Conservation (phyloP, 2,888 invertebrate genomes). For the Lymantria dispar region DNA sequence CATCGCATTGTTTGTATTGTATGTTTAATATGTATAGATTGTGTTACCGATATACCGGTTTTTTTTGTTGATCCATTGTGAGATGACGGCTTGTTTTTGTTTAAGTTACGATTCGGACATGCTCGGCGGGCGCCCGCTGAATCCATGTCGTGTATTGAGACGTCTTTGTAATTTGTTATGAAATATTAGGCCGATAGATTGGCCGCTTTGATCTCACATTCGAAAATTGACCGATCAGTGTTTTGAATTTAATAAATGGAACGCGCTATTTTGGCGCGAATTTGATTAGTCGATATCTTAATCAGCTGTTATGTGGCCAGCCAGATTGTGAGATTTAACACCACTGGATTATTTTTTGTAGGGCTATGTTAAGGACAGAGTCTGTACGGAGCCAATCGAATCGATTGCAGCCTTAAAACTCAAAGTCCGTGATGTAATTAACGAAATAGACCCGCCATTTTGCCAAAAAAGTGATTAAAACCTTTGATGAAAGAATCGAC, state of each 20-base stretch:
- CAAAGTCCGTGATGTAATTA: no score
- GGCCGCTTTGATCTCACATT: constrained; percentile 26
- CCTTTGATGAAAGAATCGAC: no score
- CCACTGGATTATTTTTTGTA: no score
- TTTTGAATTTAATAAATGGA: constrained; percentile 28
- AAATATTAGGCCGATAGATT: constrained; percentile 55
- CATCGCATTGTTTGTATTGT: constrained; percentile 80
- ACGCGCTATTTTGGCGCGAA: constrained; percentile 20
- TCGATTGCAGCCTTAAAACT: no score
- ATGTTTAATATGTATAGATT: constrained; percentile 77
- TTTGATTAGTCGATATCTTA: not conserved
- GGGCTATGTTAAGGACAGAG: no score
- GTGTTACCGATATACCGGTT: constrained; percentile 79
- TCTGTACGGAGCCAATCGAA: no score
- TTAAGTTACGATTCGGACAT: constrained; percentile 32
- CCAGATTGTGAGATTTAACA: no score
- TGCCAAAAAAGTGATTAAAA: no score
- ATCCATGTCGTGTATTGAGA: constrained; percentile 54
- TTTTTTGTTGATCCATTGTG: constrained; percentile 57
- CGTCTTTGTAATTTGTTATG: constrained; percentile 65
- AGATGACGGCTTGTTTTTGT: constrained; percentile 62
- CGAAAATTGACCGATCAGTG: constrained; percentile 18
- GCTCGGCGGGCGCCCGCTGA: constrained; percentile 46
- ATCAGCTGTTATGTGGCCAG: not conserved
- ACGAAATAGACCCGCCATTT: no score